Conservation (phyloP, 2,888 invertebrate genomes). For the Tholera decimalis region DNA sequence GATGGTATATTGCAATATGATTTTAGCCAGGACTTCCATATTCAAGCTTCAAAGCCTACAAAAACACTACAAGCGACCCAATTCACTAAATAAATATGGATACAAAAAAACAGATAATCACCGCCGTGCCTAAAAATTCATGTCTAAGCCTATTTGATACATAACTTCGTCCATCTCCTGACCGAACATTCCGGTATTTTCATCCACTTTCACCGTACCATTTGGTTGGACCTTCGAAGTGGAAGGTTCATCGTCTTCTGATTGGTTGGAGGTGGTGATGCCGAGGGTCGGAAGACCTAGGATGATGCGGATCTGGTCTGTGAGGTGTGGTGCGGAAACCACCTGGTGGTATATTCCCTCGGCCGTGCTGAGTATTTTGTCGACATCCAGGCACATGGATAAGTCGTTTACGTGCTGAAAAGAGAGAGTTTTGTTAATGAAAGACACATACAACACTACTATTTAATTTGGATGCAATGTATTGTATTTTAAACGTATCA, state of each 20-base stretch:
- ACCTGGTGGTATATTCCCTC: slow-evolving; percentile 98
- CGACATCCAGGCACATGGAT: slow-evolving; percentile 96
- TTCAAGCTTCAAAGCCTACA: background rate
- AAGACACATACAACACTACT: too few relatives aligned
- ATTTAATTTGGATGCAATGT: too few relatives aligned
- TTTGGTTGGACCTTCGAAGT: slow-evolving; percentile 51
- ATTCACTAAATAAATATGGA: slow-evolving; percentile 36
- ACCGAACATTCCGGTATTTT: slow-evolving; percentile 65
- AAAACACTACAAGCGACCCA: slow-evolving; percentile 38
- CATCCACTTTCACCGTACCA: slow-evolving; percentile 64
- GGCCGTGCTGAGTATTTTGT: slow-evolving; percentile 95
- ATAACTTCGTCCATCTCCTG: slow-evolving; percentile 90
- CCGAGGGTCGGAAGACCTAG: slow-evolving; percentile 92
- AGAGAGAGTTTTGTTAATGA: slow-evolving; percentile 16
- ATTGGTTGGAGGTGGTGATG: slow-evolving; percentile 76
- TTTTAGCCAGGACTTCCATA: background rate
- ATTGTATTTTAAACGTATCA: too few relatives aligned
- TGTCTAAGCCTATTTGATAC: slow-evolving; percentile 91
- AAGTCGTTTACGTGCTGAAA: slow-evolving; percentile 98
- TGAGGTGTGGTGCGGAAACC: slow-evolving; percentile 93
- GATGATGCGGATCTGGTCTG: slow-evolving; percentile 93
- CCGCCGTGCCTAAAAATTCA: slow-evolving; percentile 87
- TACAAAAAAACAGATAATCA: slow-evolving; percentile 55
- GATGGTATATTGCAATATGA: too few relatives aligned
- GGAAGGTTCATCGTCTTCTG: slow-evolving; percentile 64